Conservation (phyloP, 1,140 invertebrate genomes). For the Drosophila kikkawai region DNA sequence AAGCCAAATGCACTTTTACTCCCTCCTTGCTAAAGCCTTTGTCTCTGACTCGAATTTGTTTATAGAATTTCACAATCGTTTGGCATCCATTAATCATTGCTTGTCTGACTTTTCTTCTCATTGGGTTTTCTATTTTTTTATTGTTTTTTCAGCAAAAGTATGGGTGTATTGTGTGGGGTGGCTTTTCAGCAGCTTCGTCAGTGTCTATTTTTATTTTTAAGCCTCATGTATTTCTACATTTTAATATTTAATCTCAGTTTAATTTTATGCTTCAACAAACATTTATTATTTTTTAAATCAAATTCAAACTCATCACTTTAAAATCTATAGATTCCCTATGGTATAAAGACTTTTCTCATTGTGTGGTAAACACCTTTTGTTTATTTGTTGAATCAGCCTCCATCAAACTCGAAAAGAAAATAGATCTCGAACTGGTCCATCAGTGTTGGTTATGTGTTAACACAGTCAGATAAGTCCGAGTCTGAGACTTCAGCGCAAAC, state of each 20-base stretch:
- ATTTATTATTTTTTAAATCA: too few species aligned
- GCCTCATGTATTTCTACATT: neutral
- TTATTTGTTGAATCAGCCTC: conserved; percentile 80
- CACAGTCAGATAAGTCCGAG: conserved; percentile 61
- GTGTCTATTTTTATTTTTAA: conserved; percentile 76
- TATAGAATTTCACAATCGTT: conserved; percentile 73
- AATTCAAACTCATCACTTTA: too few species aligned
- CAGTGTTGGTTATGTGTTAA: conserved; percentile 71
- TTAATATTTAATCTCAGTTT: neutral
- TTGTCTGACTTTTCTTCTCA: conserved; percentile 15
- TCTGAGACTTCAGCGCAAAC: conserved; percentile 66
- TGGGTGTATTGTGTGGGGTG: conserved; percentile 8
- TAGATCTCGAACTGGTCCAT: conserved; percentile 37
- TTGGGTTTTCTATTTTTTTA: conserved; percentile 50
- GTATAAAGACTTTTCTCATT: conserved; percentile 8
- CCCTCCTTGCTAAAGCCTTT: conserved; percentile 18
- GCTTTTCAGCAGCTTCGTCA: conserved; percentile 55
- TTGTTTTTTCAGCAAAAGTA: conserved; percentile 67
- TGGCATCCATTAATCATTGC: conserved; percentile 76
- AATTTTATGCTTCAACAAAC: neutral
- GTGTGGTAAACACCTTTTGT: conserved; percentile 57
- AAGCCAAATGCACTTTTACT: conserved; percentile 72
- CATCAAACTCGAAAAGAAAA: conserved; percentile 63
- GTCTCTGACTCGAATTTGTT: conserved; percentile 60
- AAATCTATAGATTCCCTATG: neutral